Evolutionary conservation across 2,797 vertebrate species (phyloP).

Genomic region (Danio jaintianensis): DNA sequence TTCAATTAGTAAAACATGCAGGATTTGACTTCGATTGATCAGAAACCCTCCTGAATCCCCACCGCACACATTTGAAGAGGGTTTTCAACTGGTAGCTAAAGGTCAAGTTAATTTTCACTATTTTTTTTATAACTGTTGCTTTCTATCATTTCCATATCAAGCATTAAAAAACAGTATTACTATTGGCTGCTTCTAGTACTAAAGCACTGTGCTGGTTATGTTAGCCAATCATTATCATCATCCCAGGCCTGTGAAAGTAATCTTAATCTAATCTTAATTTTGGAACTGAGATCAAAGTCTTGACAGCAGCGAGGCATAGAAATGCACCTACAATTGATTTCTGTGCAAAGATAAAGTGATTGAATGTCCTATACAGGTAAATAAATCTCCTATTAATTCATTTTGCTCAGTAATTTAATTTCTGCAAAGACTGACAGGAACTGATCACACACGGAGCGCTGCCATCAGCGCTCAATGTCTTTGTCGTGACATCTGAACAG

Average conservation of each 20-base stretch:
- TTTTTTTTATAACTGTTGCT: neutral
- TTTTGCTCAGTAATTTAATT: slow-evolving; percentile 42
- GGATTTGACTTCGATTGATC: neutral
- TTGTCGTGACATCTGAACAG: neutral
- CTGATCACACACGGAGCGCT: slow-evolving; percentile 4
- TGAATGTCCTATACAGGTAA: slow-evolving; percentile 33
- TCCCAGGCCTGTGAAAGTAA: neutral
- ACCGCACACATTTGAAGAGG: neutral
- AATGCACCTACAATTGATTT: slow-evolving; percentile 2
- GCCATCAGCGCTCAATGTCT: neutral
- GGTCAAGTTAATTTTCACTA: slow-evolving; percentile 9
- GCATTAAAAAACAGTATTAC: too few species aligned
- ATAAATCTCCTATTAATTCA: slow-evolving; percentile 7
- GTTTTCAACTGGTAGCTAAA: neutral
- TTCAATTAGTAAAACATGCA: neutral
- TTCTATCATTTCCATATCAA: neutral
- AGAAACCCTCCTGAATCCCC: neutral
- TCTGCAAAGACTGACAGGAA: neutral
- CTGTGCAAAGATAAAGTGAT: neutral
- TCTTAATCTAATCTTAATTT: neutral
- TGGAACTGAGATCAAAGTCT: neutral
- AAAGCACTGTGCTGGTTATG: too few species aligned
- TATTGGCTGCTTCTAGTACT: too few species aligned
- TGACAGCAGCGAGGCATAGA: neutral
- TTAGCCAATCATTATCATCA: too few species aligned